Evolutionary conservation across 2,888 invertebrate species (phyloP).

Genomic region (Chorisops tibialis): DNA sequence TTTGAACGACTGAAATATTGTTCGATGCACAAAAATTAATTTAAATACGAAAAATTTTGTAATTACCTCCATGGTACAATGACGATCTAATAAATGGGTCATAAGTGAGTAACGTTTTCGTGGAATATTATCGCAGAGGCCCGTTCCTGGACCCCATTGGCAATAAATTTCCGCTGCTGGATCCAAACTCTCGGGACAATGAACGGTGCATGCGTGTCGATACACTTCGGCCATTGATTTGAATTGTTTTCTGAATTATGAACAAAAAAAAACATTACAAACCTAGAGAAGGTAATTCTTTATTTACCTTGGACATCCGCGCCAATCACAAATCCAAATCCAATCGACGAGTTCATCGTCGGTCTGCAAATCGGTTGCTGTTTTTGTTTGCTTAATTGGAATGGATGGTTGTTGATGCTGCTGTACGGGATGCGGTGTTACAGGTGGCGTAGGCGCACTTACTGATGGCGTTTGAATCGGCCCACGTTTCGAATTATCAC

Average conservation of each 20-base stretch:
- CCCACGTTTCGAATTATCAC: not conserved
- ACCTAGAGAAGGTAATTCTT: not conserved
- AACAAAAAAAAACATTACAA: not conserved
- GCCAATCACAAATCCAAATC: conserved; percentile 88
- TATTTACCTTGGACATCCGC: conserved; percentile 72
- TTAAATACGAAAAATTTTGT: not conserved
- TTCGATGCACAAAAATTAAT: no score
- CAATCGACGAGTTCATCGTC: conserved; percentile 45
- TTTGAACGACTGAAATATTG: conserved; percentile 40
- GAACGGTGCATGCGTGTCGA: conserved; percentile 79
- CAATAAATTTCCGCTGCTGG: conserved; percentile 75
- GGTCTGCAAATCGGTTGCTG: not conserved
- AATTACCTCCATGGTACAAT: conserved; percentile 76
- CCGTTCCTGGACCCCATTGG: conserved; percentile 68
- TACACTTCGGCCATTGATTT: conserved; percentile 75
- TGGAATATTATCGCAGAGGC: conserved; percentile 81
- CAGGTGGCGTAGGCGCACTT: not conserved
- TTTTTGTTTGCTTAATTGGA: not conserved
- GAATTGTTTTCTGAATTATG: conserved; percentile 58
- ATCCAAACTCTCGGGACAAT: conserved; percentile 68
- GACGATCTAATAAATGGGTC: conserved; percentile 94
- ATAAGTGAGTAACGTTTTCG: conserved; percentile 90
- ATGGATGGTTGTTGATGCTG: not conserved
- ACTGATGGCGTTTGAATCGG: not conserved
- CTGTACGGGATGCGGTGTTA: not conserved